Conservation (phyloP, 92 coral and sea anemone species). For the Zoanthus solanderi region DNA sequence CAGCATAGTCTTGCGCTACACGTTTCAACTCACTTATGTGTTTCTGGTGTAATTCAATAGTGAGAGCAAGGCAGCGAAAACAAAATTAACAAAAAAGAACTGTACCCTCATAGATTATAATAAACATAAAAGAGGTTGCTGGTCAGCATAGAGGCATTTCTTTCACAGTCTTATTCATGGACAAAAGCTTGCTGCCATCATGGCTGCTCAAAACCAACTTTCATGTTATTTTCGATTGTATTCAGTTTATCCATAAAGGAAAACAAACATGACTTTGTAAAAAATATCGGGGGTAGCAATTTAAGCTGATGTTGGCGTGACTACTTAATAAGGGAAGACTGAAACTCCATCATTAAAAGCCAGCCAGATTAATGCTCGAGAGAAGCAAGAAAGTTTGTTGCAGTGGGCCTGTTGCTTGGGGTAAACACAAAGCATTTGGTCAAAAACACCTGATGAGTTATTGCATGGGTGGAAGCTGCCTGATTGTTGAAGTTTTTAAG, state of each 20-base stretch:
- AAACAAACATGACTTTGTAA: not conserved
- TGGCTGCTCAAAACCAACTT: not conserved
- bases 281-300: not conserved
- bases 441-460: not conserved
- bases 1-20: too few relatives aligned
- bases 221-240: not conserved
- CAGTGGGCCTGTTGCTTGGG: not conserved
- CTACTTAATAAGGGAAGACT: conserved; percentile 5
- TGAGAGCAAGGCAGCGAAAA: not conserved
- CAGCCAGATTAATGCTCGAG: not conserved
- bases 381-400: not conserved
- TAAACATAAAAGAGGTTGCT: not conserved
- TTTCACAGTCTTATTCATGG: not conserved
- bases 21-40: too few relatives aligned
- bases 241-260: not conserved
- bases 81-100: not conserved
- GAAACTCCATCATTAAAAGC: not conserved
- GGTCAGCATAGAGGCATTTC: not conserved
- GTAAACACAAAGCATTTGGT: too few relatives aligned
- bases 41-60: too few relatives aligned
- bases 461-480: not conserved
- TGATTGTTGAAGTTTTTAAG: conserved; percentile 6
- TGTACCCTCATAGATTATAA: too few relatives aligned
- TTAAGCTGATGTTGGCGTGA: not conserved
- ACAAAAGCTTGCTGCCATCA: not conserved